These are phyloP conservation scores for Watsonalla cultraria DNA, from an alignment of 2,888 invertebrate species.

Conservation along the genomic window DNA sequence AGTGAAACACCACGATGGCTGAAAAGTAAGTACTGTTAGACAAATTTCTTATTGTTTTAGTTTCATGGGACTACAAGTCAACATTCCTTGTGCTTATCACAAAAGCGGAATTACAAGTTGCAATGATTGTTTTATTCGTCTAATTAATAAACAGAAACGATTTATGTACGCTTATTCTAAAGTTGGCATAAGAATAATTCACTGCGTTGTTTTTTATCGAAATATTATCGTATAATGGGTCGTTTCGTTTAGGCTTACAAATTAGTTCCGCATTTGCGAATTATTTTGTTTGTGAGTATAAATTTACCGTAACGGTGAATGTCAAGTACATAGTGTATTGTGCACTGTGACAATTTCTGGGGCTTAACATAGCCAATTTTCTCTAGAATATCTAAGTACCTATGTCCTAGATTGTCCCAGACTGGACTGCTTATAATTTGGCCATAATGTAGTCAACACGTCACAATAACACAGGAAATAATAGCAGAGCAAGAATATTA, in stretches of 20 bases:
- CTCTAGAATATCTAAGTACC: not conserved
- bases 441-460: not conserved
- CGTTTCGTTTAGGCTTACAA: not conserved
- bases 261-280: not conserved
- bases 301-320: slow-evolving; percentile 1
- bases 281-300: not conserved
- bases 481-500: not conserved
- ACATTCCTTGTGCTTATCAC: slow-evolving; percentile 37
- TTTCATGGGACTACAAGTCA: slow-evolving; percentile 32
- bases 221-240: not conserved
- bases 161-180: not conserved
- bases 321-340: slow-evolving; percentile 3
- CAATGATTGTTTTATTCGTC: not conserved
- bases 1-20: slow-evolving; percentile 55
- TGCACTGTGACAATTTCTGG: not conserved
- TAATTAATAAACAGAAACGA: not conserved
- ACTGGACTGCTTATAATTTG: not conserved
- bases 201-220: not conserved
- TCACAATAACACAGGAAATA: not conserved
- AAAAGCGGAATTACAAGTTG: slow-evolving; percentile 33
- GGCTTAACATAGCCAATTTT: not conserved
- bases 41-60: slow-evolving; percentile 9
- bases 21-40: slow-evolving; percentile 58
- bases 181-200: not conserved
- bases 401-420: not conserved